Conservation (phyloP, 2,888 invertebrate genomes). For the Galeopsomyia nigrocyanea region DNA sequence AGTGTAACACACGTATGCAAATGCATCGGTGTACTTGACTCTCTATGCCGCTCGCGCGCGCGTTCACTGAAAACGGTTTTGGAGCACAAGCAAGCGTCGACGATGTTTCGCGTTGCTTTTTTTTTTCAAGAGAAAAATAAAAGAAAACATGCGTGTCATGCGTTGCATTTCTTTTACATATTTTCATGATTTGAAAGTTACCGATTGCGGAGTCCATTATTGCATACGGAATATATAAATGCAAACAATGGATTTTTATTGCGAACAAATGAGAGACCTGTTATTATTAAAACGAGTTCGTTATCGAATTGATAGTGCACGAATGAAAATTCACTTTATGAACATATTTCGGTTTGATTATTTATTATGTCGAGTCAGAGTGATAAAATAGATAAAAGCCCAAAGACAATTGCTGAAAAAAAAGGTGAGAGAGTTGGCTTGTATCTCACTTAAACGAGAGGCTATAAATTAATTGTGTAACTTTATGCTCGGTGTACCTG, state of each 20-base stretch:
- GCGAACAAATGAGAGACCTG: constrained; percentile 32
- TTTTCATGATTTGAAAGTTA: too few species aligned
- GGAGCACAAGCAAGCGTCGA: constrained; percentile 12
- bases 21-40: constrained; percentile 22
- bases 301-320: constrained; percentile 33
- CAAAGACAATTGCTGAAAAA: constrained; percentile 26
- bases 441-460: constrained; percentile 3
- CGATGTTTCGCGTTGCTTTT: not conserved
- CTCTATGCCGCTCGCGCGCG: not conserved
- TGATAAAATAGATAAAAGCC: constrained; percentile 24
- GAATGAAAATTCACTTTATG: constrained; percentile 33
- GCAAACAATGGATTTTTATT: constrained; percentile 18
- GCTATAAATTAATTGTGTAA: constrained; percentile 16
- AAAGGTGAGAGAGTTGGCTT: not conserved
- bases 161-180: too few species aligned
- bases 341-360: constrained; percentile 31
- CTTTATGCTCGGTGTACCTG: not conserved
- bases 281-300: constrained; percentile 29
- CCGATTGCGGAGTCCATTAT: too few species aligned
- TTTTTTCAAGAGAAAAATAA: not conserved
- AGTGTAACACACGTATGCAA: constrained; percentile 30
- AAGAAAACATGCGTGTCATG: too few species aligned
- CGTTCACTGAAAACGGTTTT: constrained; percentile 9
- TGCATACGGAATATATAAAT: too few species aligned
- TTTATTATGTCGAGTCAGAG: constrained; percentile 23